Percentiles rank a stretch among this genome's conserved stretches.
phyloP scores from a whole-genome alignment of 2,888 invertebrate species.

The Torymus auratus region DNA sequence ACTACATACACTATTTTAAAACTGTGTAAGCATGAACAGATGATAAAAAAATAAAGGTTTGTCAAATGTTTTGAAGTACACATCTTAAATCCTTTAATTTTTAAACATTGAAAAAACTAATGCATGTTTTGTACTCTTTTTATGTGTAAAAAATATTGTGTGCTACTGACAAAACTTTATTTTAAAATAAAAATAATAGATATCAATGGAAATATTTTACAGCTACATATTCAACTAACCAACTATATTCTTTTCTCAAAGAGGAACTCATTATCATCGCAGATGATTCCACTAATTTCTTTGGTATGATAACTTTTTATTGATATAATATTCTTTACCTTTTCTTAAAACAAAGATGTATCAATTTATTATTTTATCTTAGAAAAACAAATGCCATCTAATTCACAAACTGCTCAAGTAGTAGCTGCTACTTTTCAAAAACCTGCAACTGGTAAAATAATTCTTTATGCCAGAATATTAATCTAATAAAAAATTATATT shows the following conservation, averaged over 20 bases:
- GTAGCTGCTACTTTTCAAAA: conserved; percentile 46
- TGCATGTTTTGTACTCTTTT: neutral
- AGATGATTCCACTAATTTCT: conserved; percentile 55
- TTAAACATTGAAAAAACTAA: too few relatives aligned
- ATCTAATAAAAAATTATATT: neutral
- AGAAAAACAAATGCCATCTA: conserved; percentile 54
- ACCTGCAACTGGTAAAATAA: conserved; percentile 38
- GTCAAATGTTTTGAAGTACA: neutral
- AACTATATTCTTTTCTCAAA: conserved; percentile 52
- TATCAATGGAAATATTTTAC: conserved; percentile 50
- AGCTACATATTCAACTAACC: conserved; percentile 55
- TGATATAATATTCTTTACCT: conserved; percentile 10
- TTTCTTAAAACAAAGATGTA: neutral
- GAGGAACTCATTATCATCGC: conserved; percentile 57
- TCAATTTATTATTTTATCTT: conserved; percentile 16
- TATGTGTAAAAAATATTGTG: neutral
- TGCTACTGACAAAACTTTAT: conserved; percentile 35
- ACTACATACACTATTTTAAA: too few relatives aligned
- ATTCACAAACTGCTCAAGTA: conserved; percentile 45
- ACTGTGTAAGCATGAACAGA: too few relatives aligned
- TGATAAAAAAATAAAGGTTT: too few relatives aligned
- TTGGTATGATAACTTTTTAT: conserved; percentile 43
- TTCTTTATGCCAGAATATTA: neutral
- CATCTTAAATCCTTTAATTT: too few relatives aligned
- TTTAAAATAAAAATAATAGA: conserved; percentile 30